Base-by-base conservation (phyloP, 2,113 vertebrate genomes). In the Sebastes fasciatus region DNA sequence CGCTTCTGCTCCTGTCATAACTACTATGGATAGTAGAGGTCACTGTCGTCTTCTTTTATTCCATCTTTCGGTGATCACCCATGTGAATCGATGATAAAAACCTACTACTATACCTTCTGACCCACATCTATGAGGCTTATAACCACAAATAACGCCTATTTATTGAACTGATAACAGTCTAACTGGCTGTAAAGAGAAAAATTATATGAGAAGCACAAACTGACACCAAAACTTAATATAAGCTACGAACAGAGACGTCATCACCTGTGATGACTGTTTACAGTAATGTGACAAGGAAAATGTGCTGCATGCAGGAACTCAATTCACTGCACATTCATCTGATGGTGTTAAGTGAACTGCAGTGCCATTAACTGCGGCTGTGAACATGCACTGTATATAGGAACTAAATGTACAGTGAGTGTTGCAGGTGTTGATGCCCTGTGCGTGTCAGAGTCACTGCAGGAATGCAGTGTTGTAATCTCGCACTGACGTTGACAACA, bases 401-500 rank as follows among this genome's bases (percentile, higher is more conserved):
- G 2, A n/a, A 21, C 19, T 55, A 14, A 74, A 55, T 42, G 49
- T 5, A 52, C 45, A 16, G 6, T 7, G 11, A 60, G 68, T 1
- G 65, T 8, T 11, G 61, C 74, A 80, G 75, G 78, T 71, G 77
- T 83, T 0, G 48, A 62, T 21, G 73, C 13, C 51, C n/a, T 65
- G 40, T n/a, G 13, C 63, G 57, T 23, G 67, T 78, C 57, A 54
- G 48, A 88, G 83, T 46, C 66, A 82, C 80, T 82, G 34, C 65
- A 87, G 72, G 77, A 80, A 86, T 82, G 82, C 2, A 16, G 19
- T 0, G 12, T 72, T 11, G 77, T 77, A 68, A 75, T 81, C 70
- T 48, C 10, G 14, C 0, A 58, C 74, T 79, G 76, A 83, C 2
- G 23, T 26, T 40, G 26, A 74, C 71, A 81, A 82, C 75, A 84